Base-by-base conservation (phyloP, 2,113 vertebrate genomes). In the Etia nguti region DNA sequence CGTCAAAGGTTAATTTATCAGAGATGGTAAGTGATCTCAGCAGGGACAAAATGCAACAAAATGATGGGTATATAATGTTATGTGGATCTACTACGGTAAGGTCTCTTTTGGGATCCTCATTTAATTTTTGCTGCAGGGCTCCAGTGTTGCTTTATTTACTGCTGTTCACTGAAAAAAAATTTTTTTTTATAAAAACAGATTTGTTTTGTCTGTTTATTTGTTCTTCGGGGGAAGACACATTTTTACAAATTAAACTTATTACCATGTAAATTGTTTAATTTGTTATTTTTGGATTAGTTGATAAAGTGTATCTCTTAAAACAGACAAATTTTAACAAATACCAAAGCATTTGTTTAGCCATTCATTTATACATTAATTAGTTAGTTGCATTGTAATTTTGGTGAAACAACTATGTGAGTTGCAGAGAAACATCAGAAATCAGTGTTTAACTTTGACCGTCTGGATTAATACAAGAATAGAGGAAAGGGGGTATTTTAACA, bases 301-400 rank as follows among this genome's bases (percentile, higher is more conserved):
- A 22, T 70, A 7, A 43, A 43, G 8, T 13, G 22, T 43, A 43
- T 43, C n/a, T 12, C 1, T 3, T 70, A 70, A 70, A 70, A 16
- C 65, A 70, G 65, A 24, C 38, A 70, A 16, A 70, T 70, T 70
- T 1, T 24, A 43, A 70, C 12, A 1, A 24, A 8, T 15, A 16
- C 0, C n/a, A 24, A 10, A 9, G 65, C 22, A 1, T 70, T 24
- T 9, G 16, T 43, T 41, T 70, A 9, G 1, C 4, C 0, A 2
- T 68, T 22, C 0, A 70, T 68, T 34, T 6, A 1, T 15, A 41
- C 20, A 5, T 24, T 68, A 2, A 15, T 41, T 38, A 0, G 34
- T 68, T 68, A 68, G 34, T 68, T 41, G 13, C 62, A 22, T 22
- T 6, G 36, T 70, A 70, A 70, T 70, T 70, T 24, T 43, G 36